Conservation (phyloP, 2,113 vertebrate genomes). For the Toxostoma redivivum region DNA sequence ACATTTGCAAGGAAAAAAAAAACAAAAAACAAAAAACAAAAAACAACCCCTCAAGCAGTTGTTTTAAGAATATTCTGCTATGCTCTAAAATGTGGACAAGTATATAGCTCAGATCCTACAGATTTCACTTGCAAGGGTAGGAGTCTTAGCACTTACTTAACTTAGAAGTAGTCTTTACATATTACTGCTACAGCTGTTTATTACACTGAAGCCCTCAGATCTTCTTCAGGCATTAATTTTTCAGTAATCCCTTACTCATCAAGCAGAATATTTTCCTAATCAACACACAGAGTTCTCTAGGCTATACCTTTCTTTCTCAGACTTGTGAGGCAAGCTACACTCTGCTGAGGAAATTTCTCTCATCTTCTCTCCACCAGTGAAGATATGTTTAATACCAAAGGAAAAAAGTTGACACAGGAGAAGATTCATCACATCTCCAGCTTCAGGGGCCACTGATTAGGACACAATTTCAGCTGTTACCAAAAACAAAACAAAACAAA, state of each 20-base stretch:
- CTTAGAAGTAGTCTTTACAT: neutral
- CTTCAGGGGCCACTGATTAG: neutral
- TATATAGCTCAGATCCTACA: neutral
- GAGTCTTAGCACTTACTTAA: neutral
- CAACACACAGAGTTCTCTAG: neutral
- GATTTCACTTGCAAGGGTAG: neutral
- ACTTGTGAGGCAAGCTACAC: neutral
- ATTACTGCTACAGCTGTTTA: neutral
- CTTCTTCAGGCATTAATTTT: slow-evolving; percentile 53
- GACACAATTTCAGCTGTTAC: neutral
- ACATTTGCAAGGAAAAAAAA: neutral
- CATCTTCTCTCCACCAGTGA: neutral
- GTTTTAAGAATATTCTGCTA: neutral
- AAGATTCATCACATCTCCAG: neutral
- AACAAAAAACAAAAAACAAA: too few relatives aligned
- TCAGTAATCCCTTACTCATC: slow-evolving; percentile 34
- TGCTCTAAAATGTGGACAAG: neutral
- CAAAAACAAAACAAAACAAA: neutral
- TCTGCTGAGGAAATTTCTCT: neutral
- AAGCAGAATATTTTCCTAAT: slow-evolving; percentile 56
- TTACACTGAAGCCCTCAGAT: neutral
- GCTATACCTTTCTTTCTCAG: neutral
- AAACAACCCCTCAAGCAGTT: neutral
- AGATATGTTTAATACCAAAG: neutral
- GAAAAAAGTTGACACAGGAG: neutral